A percentile compares a stretch with the other conserved stretches of the same genome.
Conservation (phyloP, 2,797 vertebrate species). For the Coregonus suidteri region DNA sequence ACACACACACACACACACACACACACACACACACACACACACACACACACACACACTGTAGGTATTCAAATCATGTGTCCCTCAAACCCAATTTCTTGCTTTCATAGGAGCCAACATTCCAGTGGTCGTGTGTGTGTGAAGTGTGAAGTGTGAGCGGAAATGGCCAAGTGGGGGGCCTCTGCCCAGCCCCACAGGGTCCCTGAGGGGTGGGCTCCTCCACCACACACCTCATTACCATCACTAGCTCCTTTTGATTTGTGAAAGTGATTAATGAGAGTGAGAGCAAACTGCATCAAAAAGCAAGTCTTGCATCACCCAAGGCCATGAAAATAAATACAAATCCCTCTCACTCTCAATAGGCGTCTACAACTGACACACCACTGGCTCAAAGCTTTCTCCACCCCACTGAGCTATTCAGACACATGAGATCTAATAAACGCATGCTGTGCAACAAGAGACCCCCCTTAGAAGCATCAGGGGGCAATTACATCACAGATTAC, state of each 20-base stretch:
- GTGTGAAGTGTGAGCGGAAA: constrained; percentile 18
- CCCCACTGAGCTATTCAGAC: too few relatives aligned
- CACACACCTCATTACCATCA: constrained; percentile 27
- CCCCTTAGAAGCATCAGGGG: not conserved
- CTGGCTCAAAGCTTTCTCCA: not conserved
- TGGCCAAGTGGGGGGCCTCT: constrained; percentile 33
- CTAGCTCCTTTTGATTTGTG: constrained; percentile 47
- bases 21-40: too few relatives aligned
- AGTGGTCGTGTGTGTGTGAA: not conserved
- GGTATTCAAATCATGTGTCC: too few relatives aligned
- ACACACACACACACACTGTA: not conserved
- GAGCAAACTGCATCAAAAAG: constrained; percentile 28
- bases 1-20: too few relatives aligned
- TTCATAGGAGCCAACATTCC: too few relatives aligned
- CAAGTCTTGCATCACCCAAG: constrained; percentile 11
- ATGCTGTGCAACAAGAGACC: too few relatives aligned
- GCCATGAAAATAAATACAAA: constrained; percentile 10
- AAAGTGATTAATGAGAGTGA: constrained; percentile 56
- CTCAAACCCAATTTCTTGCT: not conserved
- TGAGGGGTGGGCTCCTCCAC: constrained; percentile 24
- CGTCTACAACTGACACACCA: not conserved
- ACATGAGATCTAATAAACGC: too few relatives aligned
- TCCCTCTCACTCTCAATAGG: not conserved
- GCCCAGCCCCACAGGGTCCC: constrained; percentile 13
- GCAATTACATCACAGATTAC: constrained; percentile 52